Base-by-base conservation (phyloP, 2,888 invertebrate species). In the Nasonia oneida region DNA sequence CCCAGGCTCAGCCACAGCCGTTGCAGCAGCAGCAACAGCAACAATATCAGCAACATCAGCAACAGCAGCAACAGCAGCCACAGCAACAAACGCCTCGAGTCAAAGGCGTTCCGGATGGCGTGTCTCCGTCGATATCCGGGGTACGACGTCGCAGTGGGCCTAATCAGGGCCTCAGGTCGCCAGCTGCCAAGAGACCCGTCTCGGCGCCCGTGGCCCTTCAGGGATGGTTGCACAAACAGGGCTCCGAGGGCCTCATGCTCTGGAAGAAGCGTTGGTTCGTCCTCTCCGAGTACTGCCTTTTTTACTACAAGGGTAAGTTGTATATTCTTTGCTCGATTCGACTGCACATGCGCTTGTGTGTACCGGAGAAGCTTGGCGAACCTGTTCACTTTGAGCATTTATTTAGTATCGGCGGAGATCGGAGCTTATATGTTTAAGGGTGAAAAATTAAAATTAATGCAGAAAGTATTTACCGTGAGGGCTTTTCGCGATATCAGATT, bases 181-280 rank as follows among this genome's bases (percentile, higher is more conserved):
- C 98, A 0, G 95, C 96, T 71, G 97, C 98, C 6, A 97, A 98
- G 93, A 95, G 98, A 87, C 96, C 97, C 85, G 95, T 96, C n/a
- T 96, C 97, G 71, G 97, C 98, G 1, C 97, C 97, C 10, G 98
- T 98, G 12, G 96, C 97, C 0, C 95, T 97, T 90, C 96, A 97
- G 89, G 98, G 98, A 33, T 98, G 98, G 96, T 94, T 98, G 77
- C 97, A 98, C 93, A 98, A 98, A 92, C 98, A 98, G 94, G 98
- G 98, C 81, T 98, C 98, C 57, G 98, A 98, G 91, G 98, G 98
- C 10, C 94, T 98, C 3, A 98, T 98, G 95, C 96, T 98, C 70
- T 98, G 98, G 98, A 97, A 98, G 92, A 98, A 97, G 92, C 95
- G 98, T 86, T 98, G 98, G 98, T 98, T 98, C 94, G 98, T 98